Conservation (phyloP, 1,140 invertebrate species). For the Dendroctonus ponderosae region DNA sequence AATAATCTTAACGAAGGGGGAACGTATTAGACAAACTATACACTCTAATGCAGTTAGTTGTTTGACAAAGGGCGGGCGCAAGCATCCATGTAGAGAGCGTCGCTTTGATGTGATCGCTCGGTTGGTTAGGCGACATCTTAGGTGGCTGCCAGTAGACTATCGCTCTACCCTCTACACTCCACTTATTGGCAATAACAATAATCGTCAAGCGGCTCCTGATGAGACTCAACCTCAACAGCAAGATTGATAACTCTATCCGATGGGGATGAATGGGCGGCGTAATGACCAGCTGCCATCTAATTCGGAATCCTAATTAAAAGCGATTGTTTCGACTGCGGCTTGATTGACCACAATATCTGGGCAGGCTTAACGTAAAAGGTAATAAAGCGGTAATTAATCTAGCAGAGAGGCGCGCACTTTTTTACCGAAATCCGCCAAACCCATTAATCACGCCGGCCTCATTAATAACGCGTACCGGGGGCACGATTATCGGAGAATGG, state of each 20-base stretch:
- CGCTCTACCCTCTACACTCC: too few relatives aligned
- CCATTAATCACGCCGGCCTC: conserved; percentile 30
- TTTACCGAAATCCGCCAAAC: conserved; percentile 33
- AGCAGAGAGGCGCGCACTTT: conserved; percentile 32
- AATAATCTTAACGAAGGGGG: conserved; percentile 20
- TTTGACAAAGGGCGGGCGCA: conserved; percentile 27
- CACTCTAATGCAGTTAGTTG: conserved; percentile 3
- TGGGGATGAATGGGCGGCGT: conserved; percentile 2
- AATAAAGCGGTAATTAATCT: conserved; percentile 34
- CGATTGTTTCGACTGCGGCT: conserved; percentile 25
- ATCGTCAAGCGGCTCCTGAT: too few relatives aligned
- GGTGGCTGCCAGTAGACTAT: not conserved
- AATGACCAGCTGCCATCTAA: conserved; percentile 27
- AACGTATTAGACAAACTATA: conserved; percentile 10
- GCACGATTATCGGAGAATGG: conserved; percentile 31
- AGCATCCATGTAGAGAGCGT: conserved; percentile 3
- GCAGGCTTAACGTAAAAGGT: conserved; percentile 33
- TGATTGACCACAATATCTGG: conserved; percentile 29
- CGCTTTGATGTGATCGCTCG: conserved; percentile 25
- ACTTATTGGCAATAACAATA: too few relatives aligned
- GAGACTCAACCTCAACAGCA: too few relatives aligned
- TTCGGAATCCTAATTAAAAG: conserved; percentile 31
- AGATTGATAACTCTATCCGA: too few relatives aligned
- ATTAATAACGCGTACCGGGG: conserved; percentile 30
- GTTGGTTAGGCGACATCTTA: conserved; percentile 24